Percentiles rank a stretch among this genome's conserved stretches.
Conservation (phyloP, 1,140 invertebrate genomes). For the Nebria ingens region DNA sequence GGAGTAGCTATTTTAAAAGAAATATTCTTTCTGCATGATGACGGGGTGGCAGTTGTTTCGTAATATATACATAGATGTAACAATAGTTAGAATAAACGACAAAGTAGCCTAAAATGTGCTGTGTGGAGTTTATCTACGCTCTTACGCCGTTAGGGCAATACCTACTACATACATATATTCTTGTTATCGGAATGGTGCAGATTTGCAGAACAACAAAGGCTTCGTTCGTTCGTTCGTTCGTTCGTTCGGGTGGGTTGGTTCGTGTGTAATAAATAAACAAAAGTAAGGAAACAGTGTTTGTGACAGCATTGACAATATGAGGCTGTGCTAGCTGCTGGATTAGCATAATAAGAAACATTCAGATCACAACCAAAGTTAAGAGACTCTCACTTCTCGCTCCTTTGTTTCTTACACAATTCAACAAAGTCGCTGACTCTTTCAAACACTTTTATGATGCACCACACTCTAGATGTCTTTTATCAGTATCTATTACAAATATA, state of each 20-base stretch:
- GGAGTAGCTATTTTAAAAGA: too few species aligned
- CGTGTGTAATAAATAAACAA: not conserved
- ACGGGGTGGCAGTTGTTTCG: too few species aligned
- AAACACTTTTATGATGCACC: not conserved
- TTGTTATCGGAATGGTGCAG: not conserved
- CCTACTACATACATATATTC: not conserved
- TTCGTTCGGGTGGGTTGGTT: not conserved
- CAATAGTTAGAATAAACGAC: too few species aligned
- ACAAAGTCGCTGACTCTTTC: not conserved
- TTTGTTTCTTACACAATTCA: not conserved
- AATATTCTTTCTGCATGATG: too few species aligned
- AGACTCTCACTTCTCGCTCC: not conserved
- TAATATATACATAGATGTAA: too few species aligned
- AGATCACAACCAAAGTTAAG: not conserved
- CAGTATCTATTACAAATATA: too few species aligned
- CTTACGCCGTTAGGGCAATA: too few species aligned
- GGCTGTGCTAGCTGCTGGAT: not conserved
- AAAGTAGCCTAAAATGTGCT: too few species aligned
- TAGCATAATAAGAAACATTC: not conserved
- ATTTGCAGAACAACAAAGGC: too few species aligned
- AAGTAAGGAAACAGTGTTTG: not conserved
- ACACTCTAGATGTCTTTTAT: too few species aligned
- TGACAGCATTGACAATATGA: not conserved
- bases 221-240: too few species aligned
- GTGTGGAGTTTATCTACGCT: too few species aligned